phyloP scores from a whole-genome alignment of 2,888 invertebrate species.

The Leptopilina myrica region DNA sequence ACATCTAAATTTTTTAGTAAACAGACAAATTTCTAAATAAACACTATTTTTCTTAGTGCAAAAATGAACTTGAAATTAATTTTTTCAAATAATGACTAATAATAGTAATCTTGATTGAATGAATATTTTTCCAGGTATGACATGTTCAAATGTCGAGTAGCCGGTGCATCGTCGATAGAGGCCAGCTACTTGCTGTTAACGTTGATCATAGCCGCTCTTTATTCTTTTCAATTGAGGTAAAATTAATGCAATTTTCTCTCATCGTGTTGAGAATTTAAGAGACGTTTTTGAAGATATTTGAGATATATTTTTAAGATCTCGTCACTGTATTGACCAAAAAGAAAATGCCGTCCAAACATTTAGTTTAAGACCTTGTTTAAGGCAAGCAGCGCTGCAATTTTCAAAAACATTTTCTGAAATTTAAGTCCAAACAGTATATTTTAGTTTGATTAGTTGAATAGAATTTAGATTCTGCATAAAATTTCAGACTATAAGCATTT shows the following conservation, averaged over 20 bases:
- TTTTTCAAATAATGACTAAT: neutral
- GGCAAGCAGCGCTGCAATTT: too few species aligned
- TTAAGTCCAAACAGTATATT: too few species aligned
- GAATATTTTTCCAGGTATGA: conserved; percentile 80
- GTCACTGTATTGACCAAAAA: neutral
- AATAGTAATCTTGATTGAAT: neutral
- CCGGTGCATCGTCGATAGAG: conserved; percentile 85
- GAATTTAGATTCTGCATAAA: too few species aligned
- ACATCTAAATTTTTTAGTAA: too few species aligned
- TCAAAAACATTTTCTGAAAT: too few species aligned
- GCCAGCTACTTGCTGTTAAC: conserved; percentile 77
- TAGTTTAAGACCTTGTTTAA: too few species aligned
- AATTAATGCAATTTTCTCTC: neutral
- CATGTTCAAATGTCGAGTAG: conserved; percentile 94
- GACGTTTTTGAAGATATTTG: neutral
- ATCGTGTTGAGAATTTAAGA: neutral
- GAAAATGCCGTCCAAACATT: conserved; percentile 15
- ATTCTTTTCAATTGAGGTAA: conserved; percentile 51
- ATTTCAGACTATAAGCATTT: too few species aligned
- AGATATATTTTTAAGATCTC: neutral
- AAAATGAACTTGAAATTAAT: too few species aligned
- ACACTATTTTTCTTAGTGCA: too few species aligned
- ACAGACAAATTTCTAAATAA: too few species aligned
- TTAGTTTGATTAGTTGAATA: too few species aligned
- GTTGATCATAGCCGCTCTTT: conserved; percentile 59